phyloP scores from a whole-genome alignment of 2,113 vertebrate species.

The Bagarius yarrelli region DNA sequence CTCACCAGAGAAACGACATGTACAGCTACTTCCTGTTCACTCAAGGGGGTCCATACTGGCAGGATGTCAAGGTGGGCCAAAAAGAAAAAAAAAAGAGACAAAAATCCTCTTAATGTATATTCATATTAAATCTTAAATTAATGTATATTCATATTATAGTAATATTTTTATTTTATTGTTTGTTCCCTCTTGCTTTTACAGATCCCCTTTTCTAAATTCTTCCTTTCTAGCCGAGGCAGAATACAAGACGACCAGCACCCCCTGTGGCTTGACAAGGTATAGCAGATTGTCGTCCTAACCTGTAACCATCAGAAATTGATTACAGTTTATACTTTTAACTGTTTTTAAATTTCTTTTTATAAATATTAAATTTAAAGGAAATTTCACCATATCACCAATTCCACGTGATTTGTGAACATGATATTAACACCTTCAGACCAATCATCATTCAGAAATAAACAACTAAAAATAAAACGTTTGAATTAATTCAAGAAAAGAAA shows the following conservation, averaged over 20 bases:
- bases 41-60: constrained; percentile 94
- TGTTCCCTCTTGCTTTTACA: constrained; percentile 56
- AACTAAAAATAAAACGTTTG: not conserved
- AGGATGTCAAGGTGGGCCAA: constrained; percentile 85
- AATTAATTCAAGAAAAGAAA: not conserved
- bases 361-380: not conserved
- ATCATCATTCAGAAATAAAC: too few relatives aligned
- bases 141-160: not conserved
- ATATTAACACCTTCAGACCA: too few relatives aligned
- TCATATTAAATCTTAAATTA: too few relatives aligned
- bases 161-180: too few relatives aligned
- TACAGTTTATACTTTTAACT: not conserved
- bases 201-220: constrained; percentile 97
- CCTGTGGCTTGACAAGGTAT: constrained; percentile 85
- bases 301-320: not conserved
- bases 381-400: too few relatives aligned
- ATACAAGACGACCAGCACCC: constrained; percentile 82
- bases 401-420: too few relatives aligned
- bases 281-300: not conserved
- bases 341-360: not conserved
- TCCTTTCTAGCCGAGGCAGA: constrained; percentile 85
- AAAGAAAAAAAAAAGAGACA: not conserved
- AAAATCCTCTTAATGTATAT: too few relatives aligned
- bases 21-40: constrained; percentile 94
- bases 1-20: constrained; percentile 81